These are phyloP conservation scores for Lycodopsis pacificus DNA, from an alignment of 2,797 vertebrate species.

Conservation along the genomic window DNA sequence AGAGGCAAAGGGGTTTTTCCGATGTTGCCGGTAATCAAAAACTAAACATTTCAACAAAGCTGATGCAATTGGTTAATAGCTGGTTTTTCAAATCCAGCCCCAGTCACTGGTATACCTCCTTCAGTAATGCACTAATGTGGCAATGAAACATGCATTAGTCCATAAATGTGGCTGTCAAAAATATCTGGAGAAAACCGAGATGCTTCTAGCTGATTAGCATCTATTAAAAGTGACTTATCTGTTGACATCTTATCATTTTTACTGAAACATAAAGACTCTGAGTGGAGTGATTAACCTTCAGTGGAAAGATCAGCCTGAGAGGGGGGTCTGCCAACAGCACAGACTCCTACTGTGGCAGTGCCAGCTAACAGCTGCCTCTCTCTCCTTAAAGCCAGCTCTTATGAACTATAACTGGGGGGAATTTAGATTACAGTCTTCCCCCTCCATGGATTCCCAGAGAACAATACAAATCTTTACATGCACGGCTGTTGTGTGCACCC, in stretches of 20 bases:
- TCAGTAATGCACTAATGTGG: neutral
- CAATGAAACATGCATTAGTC: constrained; percentile 11
- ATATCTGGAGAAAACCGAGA: neutral
- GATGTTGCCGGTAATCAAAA: constrained; percentile 8
- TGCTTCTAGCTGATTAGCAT: constrained; percentile 36
- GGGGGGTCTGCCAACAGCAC: constrained; percentile 77
- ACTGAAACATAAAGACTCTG: constrained; percentile 63
- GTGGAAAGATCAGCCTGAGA: constrained; percentile 82
- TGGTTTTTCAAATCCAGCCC: constrained; percentile 19
- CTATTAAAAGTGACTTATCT: constrained; percentile 46
- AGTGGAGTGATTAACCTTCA: constrained; percentile 87
- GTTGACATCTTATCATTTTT: constrained; percentile 51
- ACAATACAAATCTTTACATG: neutral
- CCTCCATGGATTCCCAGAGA: neutral
- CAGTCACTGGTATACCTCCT: constrained; percentile 10
- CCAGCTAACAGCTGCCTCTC: constrained; percentile 74
- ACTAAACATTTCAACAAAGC: neutral
- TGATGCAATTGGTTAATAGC: constrained; percentile 25
- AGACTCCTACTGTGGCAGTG: constrained; percentile 77
- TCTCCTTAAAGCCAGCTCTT: constrained; percentile 42
- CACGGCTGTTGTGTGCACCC: neutral
- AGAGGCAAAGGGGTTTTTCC: neutral
- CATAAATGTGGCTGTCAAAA: constrained; percentile 30
- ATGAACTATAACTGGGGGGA: constrained; percentile 37
- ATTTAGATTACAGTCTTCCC: constrained; percentile 31